Evolutionary conservation across 64 coral and sea anemone species (phyloP).

Genomic region (Platygyra sinensis): DNA sequence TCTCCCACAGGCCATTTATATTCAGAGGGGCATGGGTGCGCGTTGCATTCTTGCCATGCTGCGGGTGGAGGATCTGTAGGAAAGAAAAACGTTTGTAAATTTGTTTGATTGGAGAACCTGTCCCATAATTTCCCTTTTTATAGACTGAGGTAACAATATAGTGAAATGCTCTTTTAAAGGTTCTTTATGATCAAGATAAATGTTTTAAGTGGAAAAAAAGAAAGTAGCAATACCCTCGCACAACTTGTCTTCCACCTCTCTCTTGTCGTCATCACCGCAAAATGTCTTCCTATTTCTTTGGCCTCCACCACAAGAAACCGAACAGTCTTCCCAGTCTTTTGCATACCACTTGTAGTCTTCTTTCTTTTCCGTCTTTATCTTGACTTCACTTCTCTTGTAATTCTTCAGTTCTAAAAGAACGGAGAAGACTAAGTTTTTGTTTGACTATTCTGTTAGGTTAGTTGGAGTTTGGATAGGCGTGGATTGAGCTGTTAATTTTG

Average conservation of each 20-base stretch:
- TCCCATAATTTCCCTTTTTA: background rate
- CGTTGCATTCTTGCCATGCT: slow-evolving; percentile 80
- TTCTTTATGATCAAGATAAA: background rate
- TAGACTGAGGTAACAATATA: too few relatives aligned
- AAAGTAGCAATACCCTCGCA: slow-evolving; percentile 54
- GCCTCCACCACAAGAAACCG: slow-evolving; percentile 79
- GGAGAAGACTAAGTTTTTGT: background rate
- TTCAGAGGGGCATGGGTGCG: slow-evolving; percentile 68
- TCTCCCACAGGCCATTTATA: slow-evolving; percentile 75
- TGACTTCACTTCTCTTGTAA: slow-evolving; percentile 46
- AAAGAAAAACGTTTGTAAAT: background rate
- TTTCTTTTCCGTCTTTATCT: background rate
- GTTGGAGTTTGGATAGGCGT: too few relatives aligned
- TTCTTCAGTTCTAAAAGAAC: slow-evolving; percentile 56
- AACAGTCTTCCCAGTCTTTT: slow-evolving; percentile 78
- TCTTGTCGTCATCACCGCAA: slow-evolving; percentile 21
- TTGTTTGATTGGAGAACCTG: background rate
- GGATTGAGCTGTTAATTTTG: too few relatives aligned
- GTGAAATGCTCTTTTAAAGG: background rate
- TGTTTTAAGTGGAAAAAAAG: too few relatives aligned
- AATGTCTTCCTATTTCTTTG: slow-evolving; percentile 67
- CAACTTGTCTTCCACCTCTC: slow-evolving; percentile 51
- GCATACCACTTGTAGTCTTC: slow-evolving; percentile 65
- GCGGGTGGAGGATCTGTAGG: slow-evolving; percentile 45
- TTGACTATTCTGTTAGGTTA: background rate